A percentile compares a stretch with the other conserved stretches of the same genome.
phyloP scores from a whole-genome alignment of 35 echinoderm and acorn worm genomes.

The Amphiura filiformis region DNA sequence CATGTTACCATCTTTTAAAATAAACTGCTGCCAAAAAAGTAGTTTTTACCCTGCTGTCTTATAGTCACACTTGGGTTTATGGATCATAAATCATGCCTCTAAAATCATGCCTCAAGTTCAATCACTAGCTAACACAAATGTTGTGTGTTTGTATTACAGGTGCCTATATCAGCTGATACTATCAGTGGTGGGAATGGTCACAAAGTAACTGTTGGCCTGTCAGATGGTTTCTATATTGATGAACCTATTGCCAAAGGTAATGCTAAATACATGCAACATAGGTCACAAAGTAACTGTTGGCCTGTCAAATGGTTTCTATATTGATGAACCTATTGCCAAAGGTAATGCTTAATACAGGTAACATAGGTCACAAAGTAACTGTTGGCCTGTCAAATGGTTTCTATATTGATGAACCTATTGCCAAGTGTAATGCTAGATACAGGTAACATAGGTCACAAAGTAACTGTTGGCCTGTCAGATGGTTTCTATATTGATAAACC shows the following conservation, averaged over 20 bases:
- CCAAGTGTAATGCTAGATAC: no score
- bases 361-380: not conserved
- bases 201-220: slow-evolving; percentile 84
- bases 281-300: not conserved
- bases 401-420: not conserved
- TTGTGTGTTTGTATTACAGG: slow-evolving; percentile 21
- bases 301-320: not conserved
- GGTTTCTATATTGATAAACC: no score
- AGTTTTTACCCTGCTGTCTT: no score
- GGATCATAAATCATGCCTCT: no score
- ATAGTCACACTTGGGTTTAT: no score
- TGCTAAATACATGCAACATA: not conserved
- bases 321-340: not conserved
- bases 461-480: no score
- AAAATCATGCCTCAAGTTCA: no score
- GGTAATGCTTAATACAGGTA: not conserved
- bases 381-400: not conserved
- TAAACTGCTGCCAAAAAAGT: no score
- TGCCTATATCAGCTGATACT: slow-evolving; percentile 40
- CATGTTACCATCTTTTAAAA: no score
- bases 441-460: no score
- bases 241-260: slow-evolving; percentile 77
- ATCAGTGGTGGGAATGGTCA: slow-evolving; percentile 86
- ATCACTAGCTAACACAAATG: no score
- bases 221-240: slow-evolving; percentile 85